Conservation (phyloP, 1,140 invertebrate species). For the Leptoteleia sp. region DNA sequence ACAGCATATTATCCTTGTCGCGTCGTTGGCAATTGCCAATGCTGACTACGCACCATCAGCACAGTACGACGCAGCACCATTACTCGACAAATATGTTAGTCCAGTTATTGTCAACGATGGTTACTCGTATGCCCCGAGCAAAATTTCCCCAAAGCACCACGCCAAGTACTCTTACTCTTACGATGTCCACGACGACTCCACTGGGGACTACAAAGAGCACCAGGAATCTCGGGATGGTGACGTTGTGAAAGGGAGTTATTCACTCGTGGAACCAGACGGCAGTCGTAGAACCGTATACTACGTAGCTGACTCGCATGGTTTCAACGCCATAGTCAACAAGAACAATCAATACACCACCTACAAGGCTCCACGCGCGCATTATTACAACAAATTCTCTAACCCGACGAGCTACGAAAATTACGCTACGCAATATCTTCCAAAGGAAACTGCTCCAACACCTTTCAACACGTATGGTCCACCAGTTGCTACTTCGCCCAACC, state of each 20-base stretch:
- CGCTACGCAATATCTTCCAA: no score
- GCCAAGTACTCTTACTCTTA: constrained; percentile 8
- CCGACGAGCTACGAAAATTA: no score
- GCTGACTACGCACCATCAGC: background rate
- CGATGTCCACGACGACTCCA: constrained; percentile 12
- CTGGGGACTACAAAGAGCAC: constrained; percentile 2
- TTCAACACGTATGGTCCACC: no score
- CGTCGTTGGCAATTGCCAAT: background rate
- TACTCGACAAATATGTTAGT: background rate
- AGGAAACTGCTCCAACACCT: no score
- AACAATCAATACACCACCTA: no score
- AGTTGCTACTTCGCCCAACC: no score
- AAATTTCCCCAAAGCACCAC: background rate
- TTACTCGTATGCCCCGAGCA: no score
- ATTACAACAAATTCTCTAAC: no score
- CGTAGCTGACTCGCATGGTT: constrained; percentile 78
- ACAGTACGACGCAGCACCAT: constrained; percentile 3
- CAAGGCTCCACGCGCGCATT: no score
- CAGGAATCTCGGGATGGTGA: constrained; percentile 5
- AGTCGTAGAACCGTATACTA: constrained; percentile 72
- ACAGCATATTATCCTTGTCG: constrained; percentile 2
- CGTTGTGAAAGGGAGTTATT: constrained; percentile 39
- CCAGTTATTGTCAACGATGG: background rate
- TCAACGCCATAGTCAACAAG: constrained; percentile 74
- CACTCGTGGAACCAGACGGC: constrained; percentile 35